Evolutionary conservation across 1,140 invertebrate genomes (phyloP).

Genomic region (Apis florea): DNA sequence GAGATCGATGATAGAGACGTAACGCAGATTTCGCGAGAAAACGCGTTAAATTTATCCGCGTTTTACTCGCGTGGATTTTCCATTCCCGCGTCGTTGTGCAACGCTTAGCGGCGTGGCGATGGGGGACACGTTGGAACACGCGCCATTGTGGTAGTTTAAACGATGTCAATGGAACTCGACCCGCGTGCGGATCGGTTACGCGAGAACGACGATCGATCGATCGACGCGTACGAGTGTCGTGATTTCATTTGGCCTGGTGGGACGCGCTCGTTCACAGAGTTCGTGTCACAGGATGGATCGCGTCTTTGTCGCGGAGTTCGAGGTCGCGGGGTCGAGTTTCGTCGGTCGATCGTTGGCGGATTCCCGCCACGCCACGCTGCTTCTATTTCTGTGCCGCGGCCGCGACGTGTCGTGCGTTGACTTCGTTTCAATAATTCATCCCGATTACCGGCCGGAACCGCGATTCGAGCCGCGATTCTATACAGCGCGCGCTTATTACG

Average conservation of each 20-base stretch:
- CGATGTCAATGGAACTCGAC: constrained; percentile 46
- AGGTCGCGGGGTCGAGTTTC: constrained; percentile 37
- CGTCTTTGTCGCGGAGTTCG: constrained; percentile 16
- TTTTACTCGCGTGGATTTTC: background rate
- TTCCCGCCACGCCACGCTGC: background rate
- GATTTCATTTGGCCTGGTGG: constrained; percentile 31
- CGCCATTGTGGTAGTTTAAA: constrained; percentile 10
- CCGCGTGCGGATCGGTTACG: constrained; percentile 4
- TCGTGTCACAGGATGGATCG: constrained; percentile 25
- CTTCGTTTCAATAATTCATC: constrained; percentile 32
- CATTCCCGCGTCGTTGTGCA: background rate
- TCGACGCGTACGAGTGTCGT: constrained; percentile 14
- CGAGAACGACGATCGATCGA: constrained; percentile 19
- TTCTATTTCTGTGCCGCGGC: constrained; percentile 30
- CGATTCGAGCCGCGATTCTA: background rate
- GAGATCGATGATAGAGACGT: no score
- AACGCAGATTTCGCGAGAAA: background rate
- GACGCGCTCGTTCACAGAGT: background rate
- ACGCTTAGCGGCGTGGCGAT: background rate
- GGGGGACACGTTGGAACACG: background rate
- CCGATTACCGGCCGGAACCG: constrained; percentile 2
- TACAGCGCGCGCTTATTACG: background rate
- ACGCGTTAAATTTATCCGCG: background rate
- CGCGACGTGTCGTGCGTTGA: constrained; percentile 16
- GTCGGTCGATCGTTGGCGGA: constrained; percentile 29